Evolutionary conservation across 2,113 vertebrate genomes (phyloP), one percentile per base, ranked within the genome.

Genomic region (Leptobrachium ailaonicum): DNA sequence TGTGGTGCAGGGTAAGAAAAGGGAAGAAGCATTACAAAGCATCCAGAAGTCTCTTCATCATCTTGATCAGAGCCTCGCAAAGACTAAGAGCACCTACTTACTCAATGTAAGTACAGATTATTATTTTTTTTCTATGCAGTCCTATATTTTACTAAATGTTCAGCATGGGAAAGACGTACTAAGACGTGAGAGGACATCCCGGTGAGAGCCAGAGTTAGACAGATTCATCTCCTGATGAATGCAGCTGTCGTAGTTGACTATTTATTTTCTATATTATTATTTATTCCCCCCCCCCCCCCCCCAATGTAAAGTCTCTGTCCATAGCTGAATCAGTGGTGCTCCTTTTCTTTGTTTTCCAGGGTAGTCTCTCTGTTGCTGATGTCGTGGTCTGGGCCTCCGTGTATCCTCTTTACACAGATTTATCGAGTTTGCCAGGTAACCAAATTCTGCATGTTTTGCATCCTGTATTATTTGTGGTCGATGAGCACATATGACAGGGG

Each of bases 301-400:
- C 47, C 47, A 1, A 32, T 32, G 20, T 32, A 32, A 32, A 32
- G 20, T 32, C 20, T 32, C 20, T 32, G 20, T 32, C 20, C 4
- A 8, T 50, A 50, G 4, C 47, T 50, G 47, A 8, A 50, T 4
- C 47, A 50, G 47, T 8, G 4, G 8, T 50, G 4, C 8, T 50
- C 4, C 8, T 50, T 50, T 50, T 50, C 4, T 50, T 50, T 50
- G 8, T 50, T 50, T 50, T 45, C 2, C 50, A 97, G 96, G 94
- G 95, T 41, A 79, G 77, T 0, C 68, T 92, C 64, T 92, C 95
- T 7, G 86, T 95, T 47, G 96, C 93, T 45, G 97, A 98, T 72
- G 83, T 96, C 82, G 95, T 95, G 69, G 87, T 98, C 71, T 98
- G 95, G 95, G 94, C 90, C 1, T 87, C 95, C 0, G 84, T 98